Percentiles rank a stretch among this genome's conserved stretches.
phyloP scores from a whole-genome alignment of 2,113 vertebrate species.

The Chascanopsetta lugubris region DNA sequence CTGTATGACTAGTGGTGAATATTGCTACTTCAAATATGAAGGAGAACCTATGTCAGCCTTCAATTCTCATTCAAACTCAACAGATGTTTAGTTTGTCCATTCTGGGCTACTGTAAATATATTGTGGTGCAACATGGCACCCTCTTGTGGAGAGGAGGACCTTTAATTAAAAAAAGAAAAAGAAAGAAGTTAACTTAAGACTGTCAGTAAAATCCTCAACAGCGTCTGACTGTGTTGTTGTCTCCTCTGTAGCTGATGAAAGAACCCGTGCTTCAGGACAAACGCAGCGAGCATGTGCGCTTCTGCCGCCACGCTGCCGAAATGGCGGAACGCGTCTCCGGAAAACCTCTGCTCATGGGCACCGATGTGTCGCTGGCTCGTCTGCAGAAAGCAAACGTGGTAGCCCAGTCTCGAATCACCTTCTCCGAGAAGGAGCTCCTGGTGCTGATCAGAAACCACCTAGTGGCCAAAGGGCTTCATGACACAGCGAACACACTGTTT shows the following conservation, averaged over 20 bases:
- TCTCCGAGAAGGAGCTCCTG: slow-evolving; percentile 93
- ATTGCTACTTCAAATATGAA: no score
- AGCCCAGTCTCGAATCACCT: slow-evolving; percentile 92
- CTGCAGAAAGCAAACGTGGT: slow-evolving; percentile 94
- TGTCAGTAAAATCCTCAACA: not conserved
- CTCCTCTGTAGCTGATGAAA: slow-evolving; percentile 85
- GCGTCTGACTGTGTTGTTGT: not conserved
- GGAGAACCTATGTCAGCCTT: no score
- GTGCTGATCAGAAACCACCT: slow-evolving; percentile 95
- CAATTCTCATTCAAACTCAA: no score
- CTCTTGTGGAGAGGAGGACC: no score
- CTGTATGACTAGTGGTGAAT: no score
- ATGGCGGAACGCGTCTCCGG: slow-evolving; percentile 94
- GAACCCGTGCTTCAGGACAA: slow-evolving; percentile 98
- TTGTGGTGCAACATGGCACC: no score
- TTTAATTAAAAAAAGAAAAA: no score
- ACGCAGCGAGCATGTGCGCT: slow-evolving; percentile 93
- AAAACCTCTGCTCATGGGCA: slow-evolving; percentile 90
- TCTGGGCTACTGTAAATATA: no score
- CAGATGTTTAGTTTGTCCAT: no score
- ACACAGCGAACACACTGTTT: slow-evolving; percentile 86
- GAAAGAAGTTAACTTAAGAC: no score
- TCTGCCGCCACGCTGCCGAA: slow-evolving; percentile 93
- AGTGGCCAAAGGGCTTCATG: slow-evolving; percentile 90
- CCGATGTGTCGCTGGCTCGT: slow-evolving; percentile 91